Percentiles rank a stretch among this genome's conserved stretches.
Evolutionary conservation across 2,113 vertebrate genomes (phyloP).

Genomic region (Dicentrarchus labrax): DNA sequence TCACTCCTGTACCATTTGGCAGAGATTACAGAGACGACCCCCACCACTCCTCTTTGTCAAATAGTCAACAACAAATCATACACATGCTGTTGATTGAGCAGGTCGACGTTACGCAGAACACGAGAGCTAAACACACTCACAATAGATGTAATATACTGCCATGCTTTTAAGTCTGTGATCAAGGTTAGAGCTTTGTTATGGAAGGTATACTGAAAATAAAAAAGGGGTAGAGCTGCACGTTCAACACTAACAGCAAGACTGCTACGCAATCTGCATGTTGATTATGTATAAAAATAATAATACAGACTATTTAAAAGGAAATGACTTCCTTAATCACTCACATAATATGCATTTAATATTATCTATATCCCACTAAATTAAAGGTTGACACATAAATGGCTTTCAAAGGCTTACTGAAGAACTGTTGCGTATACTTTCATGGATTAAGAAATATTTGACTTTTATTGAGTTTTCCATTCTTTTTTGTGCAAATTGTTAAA

Average conservation of each 20-base stretch:
- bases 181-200: slow-evolving; percentile 9
- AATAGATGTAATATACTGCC: neutral
- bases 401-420: slow-evolving; percentile 20
- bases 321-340: slow-evolving; percentile 63
- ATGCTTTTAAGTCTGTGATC: slow-evolving; percentile 7
- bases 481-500: slow-evolving; percentile 51
- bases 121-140: slow-evolving; percentile 17
- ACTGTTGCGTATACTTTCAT: slow-evolving; percentile 30
- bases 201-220: slow-evolving; percentile 20
- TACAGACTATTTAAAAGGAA: slow-evolving; percentile 61
- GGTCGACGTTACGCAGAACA: slow-evolving; percentile 3
- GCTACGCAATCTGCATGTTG: slow-evolving; percentile 62
- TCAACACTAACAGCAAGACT: slow-evolving; percentile 46
- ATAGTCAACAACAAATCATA: slow-evolving; percentile 42
- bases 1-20: slow-evolving; percentile 70
- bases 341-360: slow-evolving; percentile 60
- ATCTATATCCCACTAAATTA: slow-evolving; percentile 59
- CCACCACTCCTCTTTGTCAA: slow-evolving; percentile 44
- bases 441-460: slow-evolving; percentile 56
- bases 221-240: slow-evolving; percentile 7
- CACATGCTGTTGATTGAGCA: slow-evolving; percentile 18
- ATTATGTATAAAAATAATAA: slow-evolving; percentile 68
- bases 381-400: slow-evolving; percentile 47
- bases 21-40: slow-evolving; percentile 46
- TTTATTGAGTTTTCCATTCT: slow-evolving; percentile 49